Conservation (phyloP, 1,140 invertebrate genomes). For the Melanaphis sacchari region DNA sequence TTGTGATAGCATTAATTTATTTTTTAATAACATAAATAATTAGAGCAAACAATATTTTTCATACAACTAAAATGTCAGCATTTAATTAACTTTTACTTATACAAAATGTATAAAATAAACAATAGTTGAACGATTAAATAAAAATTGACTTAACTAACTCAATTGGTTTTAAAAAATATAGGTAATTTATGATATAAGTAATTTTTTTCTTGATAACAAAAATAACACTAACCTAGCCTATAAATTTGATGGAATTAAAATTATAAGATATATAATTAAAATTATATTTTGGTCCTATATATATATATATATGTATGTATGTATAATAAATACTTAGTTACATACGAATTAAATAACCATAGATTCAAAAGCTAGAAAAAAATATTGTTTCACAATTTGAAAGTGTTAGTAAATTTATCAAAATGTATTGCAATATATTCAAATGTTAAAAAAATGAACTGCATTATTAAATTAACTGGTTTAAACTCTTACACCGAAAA, state of each 20-base stretch:
- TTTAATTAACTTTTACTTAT: not conserved
- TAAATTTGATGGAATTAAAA: not conserved
- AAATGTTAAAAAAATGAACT: no score
- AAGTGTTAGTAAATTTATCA: no score
- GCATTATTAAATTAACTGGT: no score
- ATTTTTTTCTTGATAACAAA: no score
- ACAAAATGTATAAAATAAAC: not conserved
- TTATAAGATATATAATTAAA: not conserved
- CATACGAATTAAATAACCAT: no score
- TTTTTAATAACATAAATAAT: slow-evolving; percentile 23
- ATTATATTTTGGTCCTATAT: not conserved
- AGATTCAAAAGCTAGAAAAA: no score
- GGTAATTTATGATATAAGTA: no score
- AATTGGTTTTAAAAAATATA: not conserved
- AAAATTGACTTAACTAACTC: not conserved
- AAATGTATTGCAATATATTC: no score
- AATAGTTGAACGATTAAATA: not conserved
- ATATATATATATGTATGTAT: not conserved
- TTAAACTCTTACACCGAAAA: no score
- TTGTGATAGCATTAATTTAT: not conserved
- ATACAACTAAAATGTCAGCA: not conserved
- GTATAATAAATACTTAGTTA: no score
- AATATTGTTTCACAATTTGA: no score
- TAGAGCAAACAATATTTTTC: not conserved
- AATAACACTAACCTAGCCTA: no score